Evolutionary conservation across 2,113 vertebrate genomes (phyloP).

Genomic region (Todiramphus saurophagus): DNA sequence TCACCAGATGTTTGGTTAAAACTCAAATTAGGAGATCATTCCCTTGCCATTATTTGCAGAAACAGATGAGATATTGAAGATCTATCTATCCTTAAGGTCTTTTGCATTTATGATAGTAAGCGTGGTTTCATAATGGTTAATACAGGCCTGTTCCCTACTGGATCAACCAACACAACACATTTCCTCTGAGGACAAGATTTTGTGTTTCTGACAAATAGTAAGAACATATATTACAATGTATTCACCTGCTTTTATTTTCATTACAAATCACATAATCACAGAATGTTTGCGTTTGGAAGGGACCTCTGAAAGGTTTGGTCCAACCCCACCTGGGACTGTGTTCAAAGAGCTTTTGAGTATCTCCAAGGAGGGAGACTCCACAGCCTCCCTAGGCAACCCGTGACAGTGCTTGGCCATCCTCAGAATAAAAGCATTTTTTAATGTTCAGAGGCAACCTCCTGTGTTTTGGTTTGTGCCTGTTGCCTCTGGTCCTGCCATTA

Average conservation of each 20-base stretch:
- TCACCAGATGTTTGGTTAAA: not conserved
- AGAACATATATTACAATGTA: not conserved
- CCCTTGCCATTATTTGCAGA: not conserved
- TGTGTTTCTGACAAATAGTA: not conserved
- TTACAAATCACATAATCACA: not conserved
- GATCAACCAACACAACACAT: not conserved
- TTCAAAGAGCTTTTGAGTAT: not conserved
- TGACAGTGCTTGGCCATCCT: not conserved
- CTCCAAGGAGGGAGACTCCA: not conserved
- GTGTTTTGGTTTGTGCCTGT: not conserved
- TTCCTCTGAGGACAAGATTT: not conserved
- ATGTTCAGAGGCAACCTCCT: not conserved
- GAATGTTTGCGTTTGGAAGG: not conserved
- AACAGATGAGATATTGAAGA: not conserved
- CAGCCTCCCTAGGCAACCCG: not conserved
- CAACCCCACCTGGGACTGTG: fast-evolving
- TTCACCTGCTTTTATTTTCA: not conserved
- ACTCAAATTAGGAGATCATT: not conserved
- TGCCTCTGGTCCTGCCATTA: not conserved
- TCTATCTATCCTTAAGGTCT: not conserved
- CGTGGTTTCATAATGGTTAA: not conserved
- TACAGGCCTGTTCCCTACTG: not conserved
- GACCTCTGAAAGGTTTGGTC: not conserved
- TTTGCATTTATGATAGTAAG: not conserved
- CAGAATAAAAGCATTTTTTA: not conserved